These are phyloP conservation scores for Heliornis fulica DNA, from an alignment of 2,113 vertebrate species.

Conservation along the genomic window DNA sequence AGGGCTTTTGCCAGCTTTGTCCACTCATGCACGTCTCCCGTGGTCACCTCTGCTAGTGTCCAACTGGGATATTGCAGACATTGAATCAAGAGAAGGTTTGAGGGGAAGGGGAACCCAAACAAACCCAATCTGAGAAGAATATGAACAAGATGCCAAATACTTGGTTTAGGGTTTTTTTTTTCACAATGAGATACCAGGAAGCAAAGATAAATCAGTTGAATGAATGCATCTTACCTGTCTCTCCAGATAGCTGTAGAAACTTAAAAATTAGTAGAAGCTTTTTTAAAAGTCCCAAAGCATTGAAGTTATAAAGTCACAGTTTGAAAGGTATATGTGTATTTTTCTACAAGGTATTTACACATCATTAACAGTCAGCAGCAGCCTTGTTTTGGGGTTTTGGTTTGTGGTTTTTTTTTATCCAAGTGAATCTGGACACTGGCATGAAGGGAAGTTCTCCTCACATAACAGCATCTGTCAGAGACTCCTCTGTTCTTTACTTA, in stretches of 20 bases:
- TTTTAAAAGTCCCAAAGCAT: neutral
- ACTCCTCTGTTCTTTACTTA: neutral
- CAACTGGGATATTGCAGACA: neutral
- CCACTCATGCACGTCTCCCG: neutral
- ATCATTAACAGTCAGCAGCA: neutral
- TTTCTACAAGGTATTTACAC: neutral
- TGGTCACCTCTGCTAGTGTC: neutral
- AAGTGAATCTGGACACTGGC: neutral
- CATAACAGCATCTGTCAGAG: neutral
- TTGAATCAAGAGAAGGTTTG: neutral
- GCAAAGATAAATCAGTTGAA: neutral
- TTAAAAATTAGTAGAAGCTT: neutral
- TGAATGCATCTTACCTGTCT: neutral
- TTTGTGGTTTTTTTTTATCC: neutral
- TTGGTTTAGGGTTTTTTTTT: neutral
- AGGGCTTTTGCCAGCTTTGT: neutral
- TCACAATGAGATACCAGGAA: neutral
- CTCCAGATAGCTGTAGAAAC: neutral
- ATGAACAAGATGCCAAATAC: neutral
- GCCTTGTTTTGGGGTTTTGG: neutral
- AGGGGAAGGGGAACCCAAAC: neutral
- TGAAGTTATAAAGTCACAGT: neutral
- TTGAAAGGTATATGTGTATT: accelerated
- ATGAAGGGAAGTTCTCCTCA: neutral
- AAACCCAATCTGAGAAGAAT: neutral